Percentiles rank a stretch among this genome's conserved stretches.
Evolutionary conservation across 2,888 invertebrate genomes (phyloP).

Genomic region (Melieria picta): DNA sequence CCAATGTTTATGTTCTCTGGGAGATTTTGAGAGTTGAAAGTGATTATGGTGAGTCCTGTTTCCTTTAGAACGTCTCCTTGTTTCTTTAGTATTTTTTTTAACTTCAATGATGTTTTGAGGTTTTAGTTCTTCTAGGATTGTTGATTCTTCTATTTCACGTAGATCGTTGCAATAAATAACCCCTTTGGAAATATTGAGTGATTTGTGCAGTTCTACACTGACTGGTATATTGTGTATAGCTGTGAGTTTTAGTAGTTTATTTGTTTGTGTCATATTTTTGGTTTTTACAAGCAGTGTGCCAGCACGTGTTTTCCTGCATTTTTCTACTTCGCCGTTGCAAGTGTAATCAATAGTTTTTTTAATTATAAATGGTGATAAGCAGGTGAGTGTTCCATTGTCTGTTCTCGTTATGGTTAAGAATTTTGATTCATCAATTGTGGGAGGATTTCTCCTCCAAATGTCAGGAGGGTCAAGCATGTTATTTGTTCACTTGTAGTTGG

Average conservation of each 20-base stretch:
- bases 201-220: not conserved
- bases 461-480: not conserved
- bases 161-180: not conserved
- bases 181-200: not conserved
- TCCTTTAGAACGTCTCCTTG: too few relatives aligned
- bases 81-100: not conserved
- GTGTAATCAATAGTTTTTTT: not conserved
- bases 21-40: not conserved
- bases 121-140: slow-evolving; percentile 3
- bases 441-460: not conserved
- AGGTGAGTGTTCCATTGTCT: not conserved
- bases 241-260: not conserved
- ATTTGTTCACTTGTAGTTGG: not conserved
- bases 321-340: not conserved
- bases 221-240: not conserved
- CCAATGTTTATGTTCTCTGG: not conserved
- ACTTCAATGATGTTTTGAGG: not conserved
- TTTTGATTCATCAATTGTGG: not conserved
- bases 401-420: not conserved
- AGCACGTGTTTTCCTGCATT: not conserved
- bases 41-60: not conserved
- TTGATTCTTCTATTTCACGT: not conserved
- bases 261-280: not conserved
- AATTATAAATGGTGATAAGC: not conserved
- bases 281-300: not conserved